Conservation (phyloP, 2,888 invertebrate species). For the Sympetrum striolatum region DNA sequence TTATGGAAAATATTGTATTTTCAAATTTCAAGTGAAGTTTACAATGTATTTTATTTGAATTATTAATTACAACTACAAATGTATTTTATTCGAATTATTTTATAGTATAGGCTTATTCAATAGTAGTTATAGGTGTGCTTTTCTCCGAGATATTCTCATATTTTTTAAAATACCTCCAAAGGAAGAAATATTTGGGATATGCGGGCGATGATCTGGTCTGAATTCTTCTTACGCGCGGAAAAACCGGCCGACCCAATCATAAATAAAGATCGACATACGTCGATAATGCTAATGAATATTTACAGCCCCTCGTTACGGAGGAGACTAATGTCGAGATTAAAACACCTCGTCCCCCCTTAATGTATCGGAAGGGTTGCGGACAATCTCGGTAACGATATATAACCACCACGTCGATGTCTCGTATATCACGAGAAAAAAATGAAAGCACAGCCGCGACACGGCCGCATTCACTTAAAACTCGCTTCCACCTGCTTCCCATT, state of each 20-base stretch:
- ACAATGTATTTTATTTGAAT: no score
- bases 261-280: neutral
- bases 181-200: no score
- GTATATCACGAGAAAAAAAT: neutral
- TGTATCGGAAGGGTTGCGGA: neutral
- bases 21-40: no score
- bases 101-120: no score
- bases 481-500: no score
- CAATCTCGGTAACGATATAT: neutral
- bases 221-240: neutral
- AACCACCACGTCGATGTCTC: neutral
- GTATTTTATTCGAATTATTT: no score
- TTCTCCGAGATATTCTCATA: no score
- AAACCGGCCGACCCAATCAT: neutral
- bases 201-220: neutral
- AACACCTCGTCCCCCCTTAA: neutral
- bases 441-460: neutral
- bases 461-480: neutral
- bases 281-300: neutral
- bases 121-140: no score
- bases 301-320: neutral
- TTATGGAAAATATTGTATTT: no score
- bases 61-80: no score
- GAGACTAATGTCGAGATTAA: neutral
- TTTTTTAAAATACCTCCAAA: no score